phyloP scores from a whole-genome alignment of 2,113 vertebrate species.

The Catharus fuscescens region DNA sequence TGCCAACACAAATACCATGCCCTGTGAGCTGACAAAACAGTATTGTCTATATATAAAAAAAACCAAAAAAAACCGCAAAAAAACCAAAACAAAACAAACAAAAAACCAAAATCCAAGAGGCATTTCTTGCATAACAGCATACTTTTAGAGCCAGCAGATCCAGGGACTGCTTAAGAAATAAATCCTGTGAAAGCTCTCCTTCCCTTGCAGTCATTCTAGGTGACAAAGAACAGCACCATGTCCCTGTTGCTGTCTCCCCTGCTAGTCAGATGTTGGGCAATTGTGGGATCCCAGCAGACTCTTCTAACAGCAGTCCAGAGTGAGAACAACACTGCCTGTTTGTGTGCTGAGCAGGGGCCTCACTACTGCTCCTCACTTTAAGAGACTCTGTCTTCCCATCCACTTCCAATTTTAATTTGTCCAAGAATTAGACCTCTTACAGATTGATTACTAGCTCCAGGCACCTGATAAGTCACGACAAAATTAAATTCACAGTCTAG shows the following conservation, averaged over 20 bases:
- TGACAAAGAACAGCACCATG: background rate
- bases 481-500: slow-evolving; percentile 53
- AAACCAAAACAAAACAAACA: background rate
- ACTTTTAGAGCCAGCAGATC: background rate
- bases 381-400: background rate
- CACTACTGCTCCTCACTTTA: background rate
- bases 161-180: background rate
- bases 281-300: background rate
- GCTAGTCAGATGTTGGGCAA: background rate
- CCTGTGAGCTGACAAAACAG: background rate
- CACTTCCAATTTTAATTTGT: slow-evolving; percentile 15
- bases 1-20: background rate
- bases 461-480: slow-evolving; percentile 12
- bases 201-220: background rate
- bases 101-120: background rate
- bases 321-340: background rate
- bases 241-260: background rate
- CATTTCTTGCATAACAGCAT: background rate
- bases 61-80: no score
- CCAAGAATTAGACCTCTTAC: background rate
- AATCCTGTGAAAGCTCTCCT: background rate
- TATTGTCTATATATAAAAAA: background rate
- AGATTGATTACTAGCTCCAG: slow-evolving; percentile 56
- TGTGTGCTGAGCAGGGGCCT: background rate
- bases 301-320: background rate